Evolutionary conservation across 2,113 vertebrate genomes (phyloP).

Genomic region (Martes martes): DNA sequence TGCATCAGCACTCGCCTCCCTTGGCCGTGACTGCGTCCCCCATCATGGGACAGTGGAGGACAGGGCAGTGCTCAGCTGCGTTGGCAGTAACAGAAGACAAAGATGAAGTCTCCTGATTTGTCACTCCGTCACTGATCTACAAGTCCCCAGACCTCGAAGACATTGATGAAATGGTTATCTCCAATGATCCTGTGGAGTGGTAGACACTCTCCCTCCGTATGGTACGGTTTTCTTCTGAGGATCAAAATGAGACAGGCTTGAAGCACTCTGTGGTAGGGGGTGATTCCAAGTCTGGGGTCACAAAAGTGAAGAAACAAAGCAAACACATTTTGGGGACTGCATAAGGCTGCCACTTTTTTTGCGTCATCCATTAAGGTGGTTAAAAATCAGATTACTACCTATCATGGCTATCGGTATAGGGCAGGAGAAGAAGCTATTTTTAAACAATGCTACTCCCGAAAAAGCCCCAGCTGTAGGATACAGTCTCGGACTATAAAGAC

Average conservation of each 20-base stretch:
- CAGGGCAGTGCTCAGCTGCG: no score
- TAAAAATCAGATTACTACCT: not conserved
- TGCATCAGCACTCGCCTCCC: no score
- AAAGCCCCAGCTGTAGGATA: not conserved
- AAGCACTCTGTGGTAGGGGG: not conserved
- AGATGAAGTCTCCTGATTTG: not conserved
- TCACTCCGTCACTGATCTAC: not conserved
- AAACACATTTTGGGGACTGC: not conserved
- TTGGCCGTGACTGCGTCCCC: accelerated
- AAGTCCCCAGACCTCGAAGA: not conserved
- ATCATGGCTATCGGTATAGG: no score
- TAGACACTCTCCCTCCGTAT: not conserved
- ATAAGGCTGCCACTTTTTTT: not conserved
- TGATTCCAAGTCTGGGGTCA: not conserved
- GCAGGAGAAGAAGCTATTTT: not conserved
- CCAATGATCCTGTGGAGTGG: not conserved
- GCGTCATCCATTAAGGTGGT: not conserved
- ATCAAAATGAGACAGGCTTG: not conserved
- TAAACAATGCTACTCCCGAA: not conserved
- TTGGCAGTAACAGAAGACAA: not conserved
- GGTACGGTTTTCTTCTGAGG: not conserved
- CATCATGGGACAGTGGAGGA: accelerated
- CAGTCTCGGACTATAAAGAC: not conserved
- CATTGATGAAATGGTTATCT: not conserved
- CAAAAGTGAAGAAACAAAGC: not conserved